A percentile compares a stretch with the other conserved stretches of the same genome.
Conservation (phyloP, 2,797 vertebrate species). For the Tachyglossus aculeatus region DNA sequence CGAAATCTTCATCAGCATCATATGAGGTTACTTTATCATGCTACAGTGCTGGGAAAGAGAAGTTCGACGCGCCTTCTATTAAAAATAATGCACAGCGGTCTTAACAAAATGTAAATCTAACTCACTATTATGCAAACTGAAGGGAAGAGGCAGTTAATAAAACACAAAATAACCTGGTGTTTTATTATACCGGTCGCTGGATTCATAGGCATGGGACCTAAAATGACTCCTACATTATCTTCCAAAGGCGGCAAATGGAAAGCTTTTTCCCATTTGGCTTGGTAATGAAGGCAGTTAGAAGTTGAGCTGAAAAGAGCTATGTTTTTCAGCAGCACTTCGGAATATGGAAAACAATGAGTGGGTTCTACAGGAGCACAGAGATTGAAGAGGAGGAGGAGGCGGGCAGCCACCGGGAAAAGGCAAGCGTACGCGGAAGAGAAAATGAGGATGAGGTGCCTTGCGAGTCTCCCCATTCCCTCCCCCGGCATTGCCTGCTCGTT, state of each 20-base stretch:
- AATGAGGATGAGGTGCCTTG: fast-evolving
- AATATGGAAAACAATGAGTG: neutral
- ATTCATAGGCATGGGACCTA: constrained; percentile 16
- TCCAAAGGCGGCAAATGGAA: constrained; percentile 8
- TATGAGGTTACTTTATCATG: constrained; percentile 70
- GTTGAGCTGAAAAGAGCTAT: fast-evolving
- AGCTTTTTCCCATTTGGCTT: neutral
- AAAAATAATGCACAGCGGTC: constrained; percentile 62
- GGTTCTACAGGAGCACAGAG: too few species aligned
- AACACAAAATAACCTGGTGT: constrained; percentile 61
- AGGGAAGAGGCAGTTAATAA: constrained; percentile 71
- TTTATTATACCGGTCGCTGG: constrained; percentile 47
- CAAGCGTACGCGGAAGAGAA: neutral
- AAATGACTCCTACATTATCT: constrained; percentile 29
- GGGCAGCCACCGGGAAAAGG: too few species aligned
- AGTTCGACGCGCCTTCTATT: constrained; percentile 63
- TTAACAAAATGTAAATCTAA: constrained; percentile 73
- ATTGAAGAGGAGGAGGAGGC: neutral
- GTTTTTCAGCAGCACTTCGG: constrained; percentile 18
- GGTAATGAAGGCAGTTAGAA: neutral
- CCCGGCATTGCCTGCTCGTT: too few species aligned
- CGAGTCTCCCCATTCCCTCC: too few species aligned
- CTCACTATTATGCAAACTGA: constrained; percentile 70
- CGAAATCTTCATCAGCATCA: constrained; percentile 73
- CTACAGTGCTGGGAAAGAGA: constrained; percentile 19